Percentiles rank a stretch among this genome's conserved stretches.
These are phyloP conservation scores for Dryobota labecula DNA, from an alignment of 2,888 invertebrate genomes.

Conservation along the genomic window DNA sequence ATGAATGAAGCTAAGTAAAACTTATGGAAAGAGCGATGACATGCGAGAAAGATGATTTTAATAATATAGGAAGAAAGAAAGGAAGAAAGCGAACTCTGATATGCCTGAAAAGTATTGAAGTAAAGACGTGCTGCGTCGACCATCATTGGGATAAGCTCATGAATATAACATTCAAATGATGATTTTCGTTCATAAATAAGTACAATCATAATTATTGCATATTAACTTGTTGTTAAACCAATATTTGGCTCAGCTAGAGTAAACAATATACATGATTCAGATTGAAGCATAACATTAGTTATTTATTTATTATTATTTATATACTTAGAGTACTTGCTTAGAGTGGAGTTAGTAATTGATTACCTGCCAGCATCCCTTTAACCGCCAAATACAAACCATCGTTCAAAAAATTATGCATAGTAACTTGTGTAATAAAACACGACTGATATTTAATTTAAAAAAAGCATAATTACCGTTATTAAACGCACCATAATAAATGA, in stretches of 20 bases:
- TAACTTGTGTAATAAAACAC: conserved; percentile 26
- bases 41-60: background rate
- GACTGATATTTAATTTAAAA: background rate
- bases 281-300: background rate
- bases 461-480: conserved; percentile 1
- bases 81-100: background rate
- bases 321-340: too few species aligned
- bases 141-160: background rate
- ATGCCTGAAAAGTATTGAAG: background rate
- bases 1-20: background rate
- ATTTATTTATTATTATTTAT: too few species aligned
- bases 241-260: background rate
- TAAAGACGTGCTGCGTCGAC: background rate
- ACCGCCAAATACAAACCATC: background rate
- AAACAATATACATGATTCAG: background rate
- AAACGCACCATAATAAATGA: background rate
- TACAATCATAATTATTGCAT: background rate
- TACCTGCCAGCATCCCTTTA: background rate
- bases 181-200: background rate
- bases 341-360: too few species aligned
- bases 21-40: background rate
- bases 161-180: background rate
- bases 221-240: background rate
- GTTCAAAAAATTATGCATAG: conserved; percentile 10
- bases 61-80: background rate